Evolutionary conservation across 2,113 vertebrate species (phyloP).

Genomic region (Scalopus aquaticus): DNA sequence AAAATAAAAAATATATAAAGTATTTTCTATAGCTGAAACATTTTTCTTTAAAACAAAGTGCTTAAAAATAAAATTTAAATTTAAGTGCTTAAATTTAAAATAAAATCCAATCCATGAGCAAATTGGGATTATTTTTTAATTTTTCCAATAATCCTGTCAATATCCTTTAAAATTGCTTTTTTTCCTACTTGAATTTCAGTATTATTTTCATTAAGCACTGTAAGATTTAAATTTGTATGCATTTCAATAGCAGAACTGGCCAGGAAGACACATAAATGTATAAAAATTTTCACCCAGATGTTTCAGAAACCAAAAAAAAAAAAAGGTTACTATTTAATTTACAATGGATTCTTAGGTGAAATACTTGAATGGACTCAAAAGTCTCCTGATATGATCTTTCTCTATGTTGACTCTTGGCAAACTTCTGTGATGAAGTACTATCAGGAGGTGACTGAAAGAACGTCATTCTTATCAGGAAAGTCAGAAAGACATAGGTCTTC

Average conservation of each 20-base stretch:
- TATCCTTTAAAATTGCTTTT: constrained; percentile 12
- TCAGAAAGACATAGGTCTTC: not conserved
- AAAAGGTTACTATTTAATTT: not conserved
- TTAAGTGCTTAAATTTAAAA: not conserved
- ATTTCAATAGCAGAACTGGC: constrained; percentile 9
- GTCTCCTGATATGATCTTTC: not conserved
- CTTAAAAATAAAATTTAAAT: too few relatives aligned
- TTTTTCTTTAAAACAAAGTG: constrained; percentile 15
- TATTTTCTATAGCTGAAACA: constrained; percentile 2
- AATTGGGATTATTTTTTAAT: not conserved
- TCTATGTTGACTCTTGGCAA: constrained; percentile 32
- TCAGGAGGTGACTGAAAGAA: constrained; percentile 27
- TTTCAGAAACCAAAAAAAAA: constrained; percentile 19
- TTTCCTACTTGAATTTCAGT: not conserved
- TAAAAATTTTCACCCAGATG: constrained; percentile 6
- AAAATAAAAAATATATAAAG: not conserved
- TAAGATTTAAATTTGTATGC: constrained; percentile 9
- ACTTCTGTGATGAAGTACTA: constrained; percentile 35
- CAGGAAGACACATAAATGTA: constrained; percentile 1
- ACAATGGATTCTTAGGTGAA: constrained; percentile 28
- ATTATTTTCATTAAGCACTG: constrained; percentile 6
- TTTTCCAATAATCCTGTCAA: not conserved
- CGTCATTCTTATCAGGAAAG: not conserved
- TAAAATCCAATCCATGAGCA: constrained; percentile 16
- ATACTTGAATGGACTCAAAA: constrained; percentile 13